Evolutionary conservation across 2,888 invertebrate genomes (phyloP).

Genomic region (Onchidella celtica): DNA sequence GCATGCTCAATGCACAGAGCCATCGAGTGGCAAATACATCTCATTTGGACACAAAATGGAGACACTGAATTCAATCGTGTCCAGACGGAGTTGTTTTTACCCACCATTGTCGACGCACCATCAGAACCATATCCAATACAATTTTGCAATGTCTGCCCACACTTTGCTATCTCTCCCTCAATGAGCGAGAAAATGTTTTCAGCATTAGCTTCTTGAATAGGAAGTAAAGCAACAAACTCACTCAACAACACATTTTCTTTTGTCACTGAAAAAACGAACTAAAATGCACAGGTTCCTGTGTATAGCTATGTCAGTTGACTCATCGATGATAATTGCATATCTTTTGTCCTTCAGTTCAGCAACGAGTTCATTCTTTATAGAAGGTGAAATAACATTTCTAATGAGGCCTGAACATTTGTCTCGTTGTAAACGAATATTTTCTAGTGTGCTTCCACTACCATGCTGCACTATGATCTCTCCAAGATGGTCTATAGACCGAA

Average conservation of each 20-base stretch:
- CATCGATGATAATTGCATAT: background rate
- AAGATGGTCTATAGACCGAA: conserved; percentile 4
- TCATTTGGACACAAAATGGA: conserved; percentile 16
- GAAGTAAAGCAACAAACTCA: conserved; percentile 7
- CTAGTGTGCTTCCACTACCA: conserved; percentile 6
- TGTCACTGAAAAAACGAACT: background rate
- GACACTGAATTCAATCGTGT: conserved; percentile 25
- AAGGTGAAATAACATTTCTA: conserved; percentile 1
- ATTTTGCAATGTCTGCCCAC: conserved; percentile 6
- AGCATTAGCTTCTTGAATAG: background rate
- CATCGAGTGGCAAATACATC: conserved; percentile 34
- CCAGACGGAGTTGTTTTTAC: conserved; percentile 22
- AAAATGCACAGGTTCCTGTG: background rate
- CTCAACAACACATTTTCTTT: background rate
- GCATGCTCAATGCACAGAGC: conserved; percentile 31
- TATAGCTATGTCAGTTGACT: conserved; percentile 1
- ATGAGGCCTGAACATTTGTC: conserved; percentile 9
- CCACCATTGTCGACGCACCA: conserved; percentile 37
- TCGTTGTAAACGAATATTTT: background rate
- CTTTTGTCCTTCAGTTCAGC: background rate
- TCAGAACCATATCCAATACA: conserved; percentile 11
- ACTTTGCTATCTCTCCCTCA: conserved; percentile 10
- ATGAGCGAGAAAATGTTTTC: conserved; percentile 3
- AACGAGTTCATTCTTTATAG: background rate
- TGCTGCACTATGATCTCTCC: background rate